A percentile compares a stretch with the other conserved stretches of the same genome.
phyloP scores from a whole-genome alignment of 2,888 invertebrate genomes.

The Torymus auratus region DNA sequence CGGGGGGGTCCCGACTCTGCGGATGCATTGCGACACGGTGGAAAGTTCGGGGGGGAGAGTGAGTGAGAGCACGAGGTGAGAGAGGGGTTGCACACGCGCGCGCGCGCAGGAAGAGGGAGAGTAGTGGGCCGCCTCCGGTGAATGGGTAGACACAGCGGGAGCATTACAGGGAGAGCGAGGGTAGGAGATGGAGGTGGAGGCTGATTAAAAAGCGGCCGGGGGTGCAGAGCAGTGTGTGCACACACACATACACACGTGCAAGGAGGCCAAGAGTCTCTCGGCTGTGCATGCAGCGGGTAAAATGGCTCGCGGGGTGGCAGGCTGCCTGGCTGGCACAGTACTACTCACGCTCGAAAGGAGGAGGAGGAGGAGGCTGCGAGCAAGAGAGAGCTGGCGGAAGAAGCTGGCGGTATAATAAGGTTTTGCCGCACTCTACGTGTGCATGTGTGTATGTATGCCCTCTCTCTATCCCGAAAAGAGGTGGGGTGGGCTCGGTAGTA shows the following conservation, averaged over 20 bases:
- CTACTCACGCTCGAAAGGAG: background rate
- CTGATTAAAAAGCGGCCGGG: conserved; percentile 19
- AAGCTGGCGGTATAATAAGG: conserved; percentile 49
- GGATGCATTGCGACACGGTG: conserved; percentile 75
- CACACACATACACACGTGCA: too few relatives aligned
- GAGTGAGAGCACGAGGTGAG: background rate
- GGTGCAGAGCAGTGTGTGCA: too few relatives aligned
- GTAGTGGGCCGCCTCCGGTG: background rate
- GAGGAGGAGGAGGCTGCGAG: background rate
- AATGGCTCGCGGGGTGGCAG: too few relatives aligned
- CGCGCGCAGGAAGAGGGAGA: background rate
- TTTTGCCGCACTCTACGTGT: conserved; percentile 30
- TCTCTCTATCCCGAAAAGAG: too few relatives aligned
- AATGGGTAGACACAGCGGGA: conserved; percentile 45
- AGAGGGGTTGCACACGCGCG: conserved; percentile 18
- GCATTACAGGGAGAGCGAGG: conserved; percentile 14
- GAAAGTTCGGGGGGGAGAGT: background rate
- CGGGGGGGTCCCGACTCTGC: conserved; percentile 66
- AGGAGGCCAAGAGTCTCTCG: too few relatives aligned
- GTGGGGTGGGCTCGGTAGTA: background rate
- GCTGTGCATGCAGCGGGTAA: too few relatives aligned
- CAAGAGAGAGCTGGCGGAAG: background rate
- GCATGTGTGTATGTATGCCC: too few relatives aligned
- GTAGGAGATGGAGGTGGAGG: background rate
- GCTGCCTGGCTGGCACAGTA: too few relatives aligned